These are phyloP conservation scores for Cacoxenus indagator DNA, from an alignment of 2,888 invertebrate species.

Conservation along the genomic window DNA sequence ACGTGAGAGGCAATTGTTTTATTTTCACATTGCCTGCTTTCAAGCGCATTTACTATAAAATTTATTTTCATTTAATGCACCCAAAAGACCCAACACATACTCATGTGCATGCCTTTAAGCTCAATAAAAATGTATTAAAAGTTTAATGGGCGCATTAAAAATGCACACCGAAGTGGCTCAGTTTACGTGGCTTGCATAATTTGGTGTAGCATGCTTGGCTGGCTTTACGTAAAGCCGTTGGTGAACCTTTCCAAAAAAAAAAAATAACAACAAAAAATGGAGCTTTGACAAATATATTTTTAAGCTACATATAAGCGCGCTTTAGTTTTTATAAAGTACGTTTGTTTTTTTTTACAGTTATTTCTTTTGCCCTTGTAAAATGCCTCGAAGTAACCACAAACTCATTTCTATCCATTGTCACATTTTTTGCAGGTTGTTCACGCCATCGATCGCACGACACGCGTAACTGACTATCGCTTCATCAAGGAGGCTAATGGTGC, in stretches of 20 bases:
- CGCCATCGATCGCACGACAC: constrained; percentile 68
- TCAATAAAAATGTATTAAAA: constrained; percentile 38
- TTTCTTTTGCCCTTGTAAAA: neutral
- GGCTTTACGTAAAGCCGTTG: neutral
- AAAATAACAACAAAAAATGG: too few species aligned
- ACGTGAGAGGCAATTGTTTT: constrained; percentile 45
- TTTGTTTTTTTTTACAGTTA: constrained; percentile 8
- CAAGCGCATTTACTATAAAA: constrained; percentile 43
- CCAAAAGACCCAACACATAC: neutral
- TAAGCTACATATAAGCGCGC: constrained; percentile 24
- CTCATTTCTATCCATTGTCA: neutral
- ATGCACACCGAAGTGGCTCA: neutral
- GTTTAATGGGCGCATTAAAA: constrained; percentile 30
- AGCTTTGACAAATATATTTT: neutral
- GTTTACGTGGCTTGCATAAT: constrained; percentile 23
- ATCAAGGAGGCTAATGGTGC: constrained; percentile 70
- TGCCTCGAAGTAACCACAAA: constrained; percentile 8
- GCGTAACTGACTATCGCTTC: constrained; percentile 70
- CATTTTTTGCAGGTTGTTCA: constrained; percentile 65
- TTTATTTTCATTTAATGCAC: constrained; percentile 50
- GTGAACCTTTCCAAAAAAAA: neutral
- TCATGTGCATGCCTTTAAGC: neutral
- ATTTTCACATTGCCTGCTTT: neutral
- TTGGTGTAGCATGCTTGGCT: constrained; percentile 5
- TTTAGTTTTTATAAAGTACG: constrained; percentile 45